Evolutionary conservation across 1,140 invertebrate genomes (phyloP), one percentile per base, ranked within the genome.

Genomic region (Drosophila jambulina): DNA sequence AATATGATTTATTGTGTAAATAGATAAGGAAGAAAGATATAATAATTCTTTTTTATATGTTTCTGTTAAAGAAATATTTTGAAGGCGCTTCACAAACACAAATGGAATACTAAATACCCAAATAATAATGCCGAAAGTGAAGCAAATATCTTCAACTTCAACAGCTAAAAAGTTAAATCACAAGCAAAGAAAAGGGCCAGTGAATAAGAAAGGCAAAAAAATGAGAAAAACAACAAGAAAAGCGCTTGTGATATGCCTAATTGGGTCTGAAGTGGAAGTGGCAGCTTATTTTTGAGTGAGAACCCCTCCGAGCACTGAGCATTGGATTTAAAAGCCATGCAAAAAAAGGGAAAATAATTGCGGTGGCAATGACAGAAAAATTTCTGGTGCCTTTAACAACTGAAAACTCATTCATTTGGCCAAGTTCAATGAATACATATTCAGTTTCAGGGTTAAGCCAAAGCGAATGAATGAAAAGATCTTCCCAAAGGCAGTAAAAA

Each of bases 311-410:
- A 54, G 19, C 17, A 10, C 19, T 3, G 51, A 54, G 51, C 51
- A 38, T 23, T 17, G 32, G 19, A 10, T 38, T 23, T 54, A 54
- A 38, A 12, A 17, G 8, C 19, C 32, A 17, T 15, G 10, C n/a
- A 19, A 21, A 36, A 54, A 38, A 56, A 12, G 21, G 17, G 13
- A 32, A 42, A 32, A 60, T 42, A 42, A 61, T 32, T 43, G 27
- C 29, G 56, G 27, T 65, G 38, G 38, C 36, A 49, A 71, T 72
- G 67, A 56, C 65, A 49, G 34, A n/a, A 58, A 48, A 34, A 58
- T 40, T 34, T 40, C 34, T 48, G 10, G 9, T 57, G 32, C 21
- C 34, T 25, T 57, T 34, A 43, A 56, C 9, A 32, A 36, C 34
- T 71, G 12, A 19, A 57, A 27, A 57, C 34, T 23, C 32, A 34